Evolutionary conservation across 2,797 vertebrate species (phyloP).

Genomic region (Oreortyx pictus): DNA sequence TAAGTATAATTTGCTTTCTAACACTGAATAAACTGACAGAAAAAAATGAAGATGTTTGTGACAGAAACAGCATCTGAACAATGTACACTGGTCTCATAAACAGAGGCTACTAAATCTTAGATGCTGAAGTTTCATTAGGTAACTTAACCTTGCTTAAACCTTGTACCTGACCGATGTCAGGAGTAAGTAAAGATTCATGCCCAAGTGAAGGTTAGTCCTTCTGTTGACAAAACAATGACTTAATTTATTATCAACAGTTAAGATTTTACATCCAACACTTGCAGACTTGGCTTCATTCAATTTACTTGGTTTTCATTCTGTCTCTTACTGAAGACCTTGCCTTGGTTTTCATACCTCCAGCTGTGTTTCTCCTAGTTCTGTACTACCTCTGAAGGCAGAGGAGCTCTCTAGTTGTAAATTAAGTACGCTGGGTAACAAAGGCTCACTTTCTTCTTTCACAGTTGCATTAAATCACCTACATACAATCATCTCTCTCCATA

Average conservation of each 20-base stretch:
- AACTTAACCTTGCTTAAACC: not conserved
- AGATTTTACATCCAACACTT: not conserved
- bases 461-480: not conserved
- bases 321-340: constrained; percentile 12
- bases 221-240: not conserved
- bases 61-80: not conserved
- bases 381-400: not conserved
- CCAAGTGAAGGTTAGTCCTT: not conserved
- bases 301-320: constrained; percentile 41
- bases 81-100: not conserved
- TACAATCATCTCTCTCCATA: not conserved
- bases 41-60: not conserved
- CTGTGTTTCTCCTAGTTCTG: constrained; percentile 23
- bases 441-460: not conserved
- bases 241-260: not conserved
- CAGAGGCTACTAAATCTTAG: not conserved
- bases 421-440: not conserved
- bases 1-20: not conserved
- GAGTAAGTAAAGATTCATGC: not conserved
- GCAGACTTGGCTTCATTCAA: constrained; percentile 3
- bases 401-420: not conserved
- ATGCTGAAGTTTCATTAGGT: not conserved
- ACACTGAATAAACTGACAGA: not conserved
- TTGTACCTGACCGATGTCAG: not conserved
- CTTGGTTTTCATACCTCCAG: constrained; percentile 25